phyloP scores from a whole-genome alignment of 2,888 invertebrate genomes.

The Netelia inedita region DNA sequence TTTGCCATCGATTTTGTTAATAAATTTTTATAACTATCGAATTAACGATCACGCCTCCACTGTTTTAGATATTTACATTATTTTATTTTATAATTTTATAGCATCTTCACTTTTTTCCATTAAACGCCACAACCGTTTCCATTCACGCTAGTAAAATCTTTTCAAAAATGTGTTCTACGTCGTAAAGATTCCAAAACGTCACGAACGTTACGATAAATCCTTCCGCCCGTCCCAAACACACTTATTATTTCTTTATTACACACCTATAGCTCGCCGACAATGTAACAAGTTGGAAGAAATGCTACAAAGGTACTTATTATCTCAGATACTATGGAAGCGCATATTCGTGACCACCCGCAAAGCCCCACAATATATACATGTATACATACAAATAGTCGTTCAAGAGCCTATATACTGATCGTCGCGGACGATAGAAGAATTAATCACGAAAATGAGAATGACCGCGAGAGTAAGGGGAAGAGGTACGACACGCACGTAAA shows the following conservation, averaged over 20 bases:
- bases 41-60: too few relatives aligned
- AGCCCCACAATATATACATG: constrained; percentile 37
- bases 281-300: constrained; percentile 22
- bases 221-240: background rate
- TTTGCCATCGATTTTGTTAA: too few relatives aligned
- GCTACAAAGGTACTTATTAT: constrained; percentile 42
- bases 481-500: constrained; percentile 60
- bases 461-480: background rate
- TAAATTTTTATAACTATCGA: too few relatives aligned
- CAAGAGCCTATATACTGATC: constrained; percentile 67
- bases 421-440: constrained; percentile 79
- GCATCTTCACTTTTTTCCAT: too few relatives aligned
- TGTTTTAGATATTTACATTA: too few relatives aligned
- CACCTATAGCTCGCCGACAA: constrained; percentile 2
- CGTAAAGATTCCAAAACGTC: background rate
- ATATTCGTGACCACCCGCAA: constrained; percentile 51
- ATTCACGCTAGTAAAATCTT: too few relatives aligned
- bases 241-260: constrained; percentile 19
- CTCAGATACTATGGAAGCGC: constrained; percentile 26
- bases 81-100: too few relatives aligned
- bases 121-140: too few relatives aligned
- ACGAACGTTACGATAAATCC: constrained; percentile 11
- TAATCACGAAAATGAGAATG: constrained; percentile 81
- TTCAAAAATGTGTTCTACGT: background rate
- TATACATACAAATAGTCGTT: constrained; percentile 17